These are phyloP conservation scores for Tenthredo mesomela DNA, from an alignment of 2,888 invertebrate species.

Conservation along the genomic window DNA sequence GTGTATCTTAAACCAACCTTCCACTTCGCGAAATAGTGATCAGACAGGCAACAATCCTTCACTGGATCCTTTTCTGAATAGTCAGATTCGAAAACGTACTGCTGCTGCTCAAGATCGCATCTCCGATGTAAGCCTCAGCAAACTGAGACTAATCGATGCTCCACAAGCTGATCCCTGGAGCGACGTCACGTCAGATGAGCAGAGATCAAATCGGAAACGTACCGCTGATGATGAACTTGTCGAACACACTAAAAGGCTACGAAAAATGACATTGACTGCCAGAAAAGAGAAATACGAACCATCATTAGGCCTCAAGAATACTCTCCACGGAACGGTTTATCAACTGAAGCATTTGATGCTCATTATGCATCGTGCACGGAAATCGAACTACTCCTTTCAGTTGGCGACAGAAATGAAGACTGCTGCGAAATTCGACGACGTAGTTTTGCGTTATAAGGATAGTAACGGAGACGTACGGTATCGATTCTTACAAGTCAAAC, in stretches of 20 bases:
- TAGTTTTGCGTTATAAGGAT: slow-evolving; percentile 38
- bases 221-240: not conserved
- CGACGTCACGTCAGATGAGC: too few species aligned
- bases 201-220: not conserved
- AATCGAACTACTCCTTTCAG: slow-evolving; percentile 28
- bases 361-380: not conserved
- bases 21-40: not conserved
- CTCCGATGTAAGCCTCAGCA: too few species aligned
- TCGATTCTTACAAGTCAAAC: not conserved
- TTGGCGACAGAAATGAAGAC: slow-evolving; percentile 52
- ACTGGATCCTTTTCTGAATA: not conserved
- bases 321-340: too few species aligned
- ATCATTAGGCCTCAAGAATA: too few species aligned
- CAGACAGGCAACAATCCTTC: not conserved
- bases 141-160: too few species aligned
- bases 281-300: too few species aligned
- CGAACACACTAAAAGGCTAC: too few species aligned
- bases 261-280: too few species aligned
- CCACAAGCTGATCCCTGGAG: too few species aligned
- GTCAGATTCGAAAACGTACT: not conserved
- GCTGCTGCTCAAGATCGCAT: too few species aligned
- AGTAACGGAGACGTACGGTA: not conserved
- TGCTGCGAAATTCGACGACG: slow-evolving; percentile 53
- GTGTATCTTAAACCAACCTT: not conserved
- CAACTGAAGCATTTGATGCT: too few species aligned